These are phyloP conservation scores for Geococcyx californianus DNA, from an alignment of 2,113 vertebrate genomes.

Conservation along the genomic window DNA sequence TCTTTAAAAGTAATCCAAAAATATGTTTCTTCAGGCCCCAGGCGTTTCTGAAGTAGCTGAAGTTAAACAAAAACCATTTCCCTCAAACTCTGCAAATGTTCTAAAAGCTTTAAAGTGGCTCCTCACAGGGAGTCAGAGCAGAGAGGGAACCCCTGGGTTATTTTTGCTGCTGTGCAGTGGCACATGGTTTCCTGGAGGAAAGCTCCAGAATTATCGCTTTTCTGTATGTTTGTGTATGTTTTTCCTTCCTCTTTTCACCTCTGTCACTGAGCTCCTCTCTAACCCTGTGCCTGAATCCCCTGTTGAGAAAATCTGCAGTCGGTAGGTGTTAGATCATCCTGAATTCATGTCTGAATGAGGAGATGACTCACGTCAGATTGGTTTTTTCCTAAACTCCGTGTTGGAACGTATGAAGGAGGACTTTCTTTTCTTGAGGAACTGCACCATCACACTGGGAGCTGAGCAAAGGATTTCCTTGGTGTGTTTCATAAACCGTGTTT, in stretches of 20 bases:
- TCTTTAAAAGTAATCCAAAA: constrained; percentile 74
- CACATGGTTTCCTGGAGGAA: constrained; percentile 49
- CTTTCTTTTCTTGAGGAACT: not conserved
- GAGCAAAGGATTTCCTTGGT: not conserved
- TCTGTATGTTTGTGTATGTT: constrained; percentile 43
- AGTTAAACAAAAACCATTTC: constrained; percentile 67
- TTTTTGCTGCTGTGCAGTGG: constrained; percentile 46
- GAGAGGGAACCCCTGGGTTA: constrained; percentile 47
- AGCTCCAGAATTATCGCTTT: constrained; percentile 40
- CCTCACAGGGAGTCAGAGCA: not conserved
- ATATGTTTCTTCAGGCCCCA: constrained; percentile 69
- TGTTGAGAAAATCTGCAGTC: constrained; percentile 42
- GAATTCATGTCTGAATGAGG: constrained; percentile 44
- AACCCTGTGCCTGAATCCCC: not conserved
- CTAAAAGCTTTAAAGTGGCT: constrained; percentile 64
- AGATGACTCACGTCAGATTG: not conserved
- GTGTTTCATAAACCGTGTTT: not conserved
- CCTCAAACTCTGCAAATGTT: constrained; percentile 59
- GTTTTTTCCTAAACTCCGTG: constrained; percentile 11
- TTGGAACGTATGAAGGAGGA: not conserved
- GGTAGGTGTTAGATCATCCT: constrained; percentile 41
- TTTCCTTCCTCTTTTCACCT: constrained; percentile 59
- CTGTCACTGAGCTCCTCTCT: not conserved
- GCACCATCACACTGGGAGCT: rapidly evolving
- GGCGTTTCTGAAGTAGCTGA: constrained; percentile 71